Percentiles rank a stretch among this genome's conserved stretches.
Conservation (phyloP, 2,113 vertebrate genomes). For the Crotophaga sulcirostris region DNA sequence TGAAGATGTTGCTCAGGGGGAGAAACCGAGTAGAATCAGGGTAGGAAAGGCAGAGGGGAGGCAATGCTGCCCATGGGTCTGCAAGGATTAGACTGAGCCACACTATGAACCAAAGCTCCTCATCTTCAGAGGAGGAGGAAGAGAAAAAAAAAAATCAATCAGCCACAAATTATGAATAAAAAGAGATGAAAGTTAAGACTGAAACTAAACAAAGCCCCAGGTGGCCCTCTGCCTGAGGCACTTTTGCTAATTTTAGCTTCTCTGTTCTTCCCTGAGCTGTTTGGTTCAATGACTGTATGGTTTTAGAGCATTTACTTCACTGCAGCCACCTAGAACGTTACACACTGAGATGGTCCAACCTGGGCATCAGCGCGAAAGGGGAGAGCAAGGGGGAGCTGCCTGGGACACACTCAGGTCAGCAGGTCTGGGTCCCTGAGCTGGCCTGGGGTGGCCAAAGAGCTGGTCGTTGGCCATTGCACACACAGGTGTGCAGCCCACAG, state of each 20-base stretch:
- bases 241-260: constrained; percentile 64
- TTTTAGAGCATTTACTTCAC: neutral
- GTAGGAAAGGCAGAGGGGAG: neutral
- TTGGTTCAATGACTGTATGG: neutral
- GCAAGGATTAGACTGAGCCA: neutral
- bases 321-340: accelerated
- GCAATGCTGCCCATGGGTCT: neutral
- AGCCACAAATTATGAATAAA: constrained; percentile 36
- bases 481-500: accelerated
- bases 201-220: constrained; percentile 34
- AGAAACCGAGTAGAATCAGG: neutral
- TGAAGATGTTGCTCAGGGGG: neutral
- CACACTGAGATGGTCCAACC: neutral
- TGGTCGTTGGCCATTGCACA: accelerated
- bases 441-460: neutral
- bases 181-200: constrained; percentile 51
- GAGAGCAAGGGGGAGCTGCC: neutral
- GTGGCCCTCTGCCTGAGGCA: constrained; percentile 44
- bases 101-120: neutral
- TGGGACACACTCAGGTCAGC: accelerated
- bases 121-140: neutral
- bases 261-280: neutral
- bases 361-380: accelerated
- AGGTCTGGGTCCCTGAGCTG: neutral
- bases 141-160: neutral